Base-by-base conservation (phyloP, 2,113 vertebrate species). In the Atlantisia rogersi region DNA sequence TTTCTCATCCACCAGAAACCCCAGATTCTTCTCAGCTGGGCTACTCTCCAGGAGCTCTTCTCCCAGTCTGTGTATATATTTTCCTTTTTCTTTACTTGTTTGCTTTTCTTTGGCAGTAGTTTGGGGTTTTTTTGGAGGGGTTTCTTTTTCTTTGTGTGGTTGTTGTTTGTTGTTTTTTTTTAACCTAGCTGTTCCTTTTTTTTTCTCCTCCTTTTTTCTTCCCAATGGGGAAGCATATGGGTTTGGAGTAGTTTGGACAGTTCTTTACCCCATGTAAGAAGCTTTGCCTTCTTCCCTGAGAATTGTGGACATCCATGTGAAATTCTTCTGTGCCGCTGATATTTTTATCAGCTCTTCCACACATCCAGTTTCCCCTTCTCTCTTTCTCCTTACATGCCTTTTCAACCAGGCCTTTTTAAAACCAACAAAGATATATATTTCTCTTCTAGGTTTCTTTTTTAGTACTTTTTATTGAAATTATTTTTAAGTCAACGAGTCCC, bases 401-500 rank as follows among this genome's bases (percentile, higher is more conserved):
- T 87, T 48, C n/a, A 62, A 69, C 17, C 10, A 63, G 3, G 5
- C 11, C 28, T 78, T 81, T 44, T 40, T 56, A 46, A 56, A 71
- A n/a, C 1, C 11, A 44, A 7, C 5, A 32, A 89, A 8, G 2
- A 4, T 44, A 52, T 79, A 32, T 58, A 26, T 40, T 75, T 24
- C 24, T 35, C 0, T 31, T 78, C 24, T 29, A 25, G 32, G 31
- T 13, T 22, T 77, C 35, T 31, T 26, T 53, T 64, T 55, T 55
- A 10, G 26, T 18, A 29, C 28, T 55, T 10, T n/a, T 76, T 29
- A 44, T 29, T 37, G 21, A 68, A 29, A 13, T 8, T 16, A 24
- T 58, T 65, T 78, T 24, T 6, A 39, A 42, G 21, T 42, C 40
- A 75, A 40, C 0, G 0, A 75, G 25, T 59, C 17, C 4, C 2